A percentile compares a stretch with the other conserved stretches of the same genome.
These are phyloP conservation scores for Cottoperca gobio DNA, from an alignment of 2,797 vertebrate species.

Conservation along the genomic window DNA sequence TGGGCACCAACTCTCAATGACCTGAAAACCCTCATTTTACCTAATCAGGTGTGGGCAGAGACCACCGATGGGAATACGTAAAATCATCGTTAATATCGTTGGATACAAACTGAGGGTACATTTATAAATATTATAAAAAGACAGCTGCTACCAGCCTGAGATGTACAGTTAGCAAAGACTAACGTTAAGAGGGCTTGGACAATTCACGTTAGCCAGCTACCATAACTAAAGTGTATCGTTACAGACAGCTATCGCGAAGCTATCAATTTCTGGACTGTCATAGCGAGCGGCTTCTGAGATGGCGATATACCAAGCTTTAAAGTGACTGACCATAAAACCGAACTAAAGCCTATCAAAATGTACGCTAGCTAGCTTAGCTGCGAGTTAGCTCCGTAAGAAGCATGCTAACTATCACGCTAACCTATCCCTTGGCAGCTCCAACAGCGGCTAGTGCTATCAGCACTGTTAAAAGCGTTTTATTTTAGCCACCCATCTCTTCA, in stretches of 20 bases:
- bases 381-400: conserved; percentile 7
- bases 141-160: neutral
- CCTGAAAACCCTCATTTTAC: neutral
- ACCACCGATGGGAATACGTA: neutral
- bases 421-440: neutral
- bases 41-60: neutral
- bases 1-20: neutral
- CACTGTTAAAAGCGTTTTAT: conserved; percentile 9
- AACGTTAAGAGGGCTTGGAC: neutral
- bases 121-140: neutral
- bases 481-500: conserved; percentile 40
- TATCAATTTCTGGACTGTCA: neutral
- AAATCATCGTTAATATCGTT: neutral
- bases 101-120: neutral
- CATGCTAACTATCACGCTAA: conserved; percentile 27
- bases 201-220: conserved; percentile 12
- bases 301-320: neutral
- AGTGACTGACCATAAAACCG: neutral
- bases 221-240: neutral
- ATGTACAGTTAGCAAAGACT: neutral
- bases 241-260: neutral
- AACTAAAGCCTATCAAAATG: neutral
- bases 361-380: neutral
- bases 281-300: neutral
- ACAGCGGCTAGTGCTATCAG: conserved; percentile 23